Evolutionary conservation across 2,888 invertebrate species (phyloP), one percentile per base, ranked within the genome.

Genomic region (Lithophane semibrunnea): DNA sequence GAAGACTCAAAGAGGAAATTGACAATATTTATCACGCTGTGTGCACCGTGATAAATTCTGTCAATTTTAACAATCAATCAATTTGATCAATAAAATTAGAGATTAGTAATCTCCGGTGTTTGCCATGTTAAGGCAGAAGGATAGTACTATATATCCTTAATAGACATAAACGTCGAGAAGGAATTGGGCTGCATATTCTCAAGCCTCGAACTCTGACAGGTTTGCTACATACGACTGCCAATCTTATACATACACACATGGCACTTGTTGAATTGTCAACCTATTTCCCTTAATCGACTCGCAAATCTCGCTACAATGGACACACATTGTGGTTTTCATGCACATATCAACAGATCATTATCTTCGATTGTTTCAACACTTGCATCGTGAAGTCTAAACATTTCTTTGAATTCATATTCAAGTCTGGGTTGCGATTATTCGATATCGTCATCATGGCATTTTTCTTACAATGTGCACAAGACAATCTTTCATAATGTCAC

Each of bases 291-390:
- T 70, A 47, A 73, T 61, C 42, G n/a, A 66, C 24, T 54, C 21
- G 9, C 18, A 66, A 61, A 56, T 81, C 61, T 58, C n/a, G 9
- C 37, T 75, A 77, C 52, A 82, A 75, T 52, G 10, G 24, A 29
- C 37, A 60, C n/a, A 70, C 67, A 73, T 60, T 79, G 84, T 74
- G 61, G 5, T 42, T 73, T 86, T 61, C 70, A 42, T 42, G 37
- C 37, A 63, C 52, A 49, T 63, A 56, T 64, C 80, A 83, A 74
- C 87, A 84, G 24, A 66, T 84, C 72, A 86, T 86, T 83, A 80
- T 84, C n/a, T 74, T 24, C 44, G 1, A 42, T 63, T 65, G 63
- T 54, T 72, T 72, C 54, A 52, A 73, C 67, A 63, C 29, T 56
- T 78, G 61, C 49, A 21, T 60, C 52, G 63, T 68, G 29, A 61